Base-by-base conservation (phyloP, 1,140 invertebrate genomes). In the Nebria ingens region DNA sequence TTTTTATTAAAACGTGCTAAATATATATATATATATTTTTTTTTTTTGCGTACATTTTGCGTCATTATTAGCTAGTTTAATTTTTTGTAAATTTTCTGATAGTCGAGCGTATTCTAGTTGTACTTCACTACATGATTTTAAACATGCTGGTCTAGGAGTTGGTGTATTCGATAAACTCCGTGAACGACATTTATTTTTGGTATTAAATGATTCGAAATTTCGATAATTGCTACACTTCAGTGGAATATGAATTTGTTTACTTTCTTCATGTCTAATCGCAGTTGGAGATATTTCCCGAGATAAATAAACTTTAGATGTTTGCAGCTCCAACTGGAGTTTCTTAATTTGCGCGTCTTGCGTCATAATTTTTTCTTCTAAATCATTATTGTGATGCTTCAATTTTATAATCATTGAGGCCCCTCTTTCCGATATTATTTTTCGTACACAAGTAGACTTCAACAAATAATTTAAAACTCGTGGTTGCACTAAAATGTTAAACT, bases 221-320 rank as follows among this genome's bases (percentile, higher is more conserved):
- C 22, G 13, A 2, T 56, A 50, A 6, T 11, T 29, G 1, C 12
- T 23, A 17, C 34, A 15, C 45, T 52, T 22, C 2, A 19, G 11
- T 19, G 25, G 34, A 40, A 29, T 1, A 50, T 45, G 19, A 52
- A 56, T 42, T 19, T 12, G 19, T 54, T 19, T 21, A 12, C 21
- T 23, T 22, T 34, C 25, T 40, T 12, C 17, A n/a, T 54, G 25
- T 23, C 23, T 55, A 23, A 42, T 22, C 2, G 2, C 12, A 4
- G 38, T 6, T 45, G 42, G 38, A n/a, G 49, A 12, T n/a, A 21
- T 19, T 34, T 34, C 40, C 15, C 40, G 40, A 17, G 25, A 9
- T 9, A 17, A 45, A 54, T 59, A 59, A 2, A 54, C 22, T 59
- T 51, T 59, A 15, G 22, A 50, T 0, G 49, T 56, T 53, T 59